phyloP scores from a whole-genome alignment of 2,888 invertebrate genomes.

The Noctua comes region DNA sequence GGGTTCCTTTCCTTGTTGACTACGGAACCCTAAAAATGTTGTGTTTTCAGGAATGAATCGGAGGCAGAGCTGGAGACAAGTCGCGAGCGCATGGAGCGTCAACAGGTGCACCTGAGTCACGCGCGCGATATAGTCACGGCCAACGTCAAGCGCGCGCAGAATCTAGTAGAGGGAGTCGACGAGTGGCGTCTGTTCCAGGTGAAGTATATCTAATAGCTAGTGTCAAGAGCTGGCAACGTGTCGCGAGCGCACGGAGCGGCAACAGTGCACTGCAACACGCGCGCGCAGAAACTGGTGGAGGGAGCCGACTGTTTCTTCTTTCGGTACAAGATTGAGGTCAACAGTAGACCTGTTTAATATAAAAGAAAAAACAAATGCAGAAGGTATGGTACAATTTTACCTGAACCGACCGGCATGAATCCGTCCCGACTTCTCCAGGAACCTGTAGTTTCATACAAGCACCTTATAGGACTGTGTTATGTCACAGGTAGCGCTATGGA shows the following conservation, averaged over 20 bases:
- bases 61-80: constrained; percentile 79
- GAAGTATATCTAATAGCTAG: neutral
- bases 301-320: neutral
- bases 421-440: neutral
- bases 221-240: neutral
- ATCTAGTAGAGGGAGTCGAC: constrained; percentile 80
- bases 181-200: constrained; percentile 86
- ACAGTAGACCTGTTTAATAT: no score
- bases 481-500: constrained; percentile 79
- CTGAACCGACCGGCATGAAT: neutral
- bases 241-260: neutral
- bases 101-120: constrained; percentile 80
- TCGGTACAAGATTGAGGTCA: neutral
- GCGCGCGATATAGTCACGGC: constrained; percentile 78
- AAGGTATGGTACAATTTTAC: neutral
- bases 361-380: no score
- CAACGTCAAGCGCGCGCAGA: constrained; percentile 82
- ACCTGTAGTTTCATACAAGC: neutral
- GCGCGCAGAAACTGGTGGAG: neutral
- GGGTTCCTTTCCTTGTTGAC: no score
- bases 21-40: neutral
- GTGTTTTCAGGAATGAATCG: constrained; percentile 74
- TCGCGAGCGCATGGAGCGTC: constrained; percentile 79
- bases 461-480: neutral
- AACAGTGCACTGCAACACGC: neutral